Percentiles rank a stretch among this genome's conserved stretches.
Conservation (phyloP, 2,888 invertebrate species). For the Quadroppia sp. region DNA sequence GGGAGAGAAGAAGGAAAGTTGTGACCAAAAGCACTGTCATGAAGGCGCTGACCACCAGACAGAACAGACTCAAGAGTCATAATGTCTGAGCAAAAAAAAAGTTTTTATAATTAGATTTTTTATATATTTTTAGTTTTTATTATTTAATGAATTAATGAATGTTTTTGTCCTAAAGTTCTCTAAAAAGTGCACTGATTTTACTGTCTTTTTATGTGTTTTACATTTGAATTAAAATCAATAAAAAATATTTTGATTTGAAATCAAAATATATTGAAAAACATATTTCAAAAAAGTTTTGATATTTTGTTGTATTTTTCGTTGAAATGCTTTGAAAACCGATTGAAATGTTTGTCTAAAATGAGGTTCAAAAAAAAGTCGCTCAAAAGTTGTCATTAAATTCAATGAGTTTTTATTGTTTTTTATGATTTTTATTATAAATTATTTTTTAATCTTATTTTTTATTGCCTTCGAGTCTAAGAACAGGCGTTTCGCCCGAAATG, state of each 20-base stretch:
- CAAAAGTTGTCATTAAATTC: too few species aligned
- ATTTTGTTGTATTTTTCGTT: too few species aligned
- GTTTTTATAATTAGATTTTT: background rate
- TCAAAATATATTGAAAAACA: background rate
- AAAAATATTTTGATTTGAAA: background rate
- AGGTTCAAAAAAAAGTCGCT: too few species aligned
- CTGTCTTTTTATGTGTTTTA: background rate
- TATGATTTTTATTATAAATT: background rate
- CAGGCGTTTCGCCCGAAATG: background rate
- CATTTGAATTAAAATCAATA: background rate
- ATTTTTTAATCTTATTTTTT: background rate
- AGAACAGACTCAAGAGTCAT: constrained; percentile 21
- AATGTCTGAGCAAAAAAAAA: background rate
- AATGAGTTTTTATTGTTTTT: too few species aligned
- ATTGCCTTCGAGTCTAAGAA: constrained; percentile 1
- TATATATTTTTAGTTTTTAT: background rate
- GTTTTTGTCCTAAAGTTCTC: background rate
- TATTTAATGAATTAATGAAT: background rate
- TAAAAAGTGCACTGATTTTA: background rate
- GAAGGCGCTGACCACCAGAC: background rate
- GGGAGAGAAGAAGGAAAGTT: too few species aligned
- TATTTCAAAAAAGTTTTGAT: too few species aligned
- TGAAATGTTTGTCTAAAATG: too few species aligned
- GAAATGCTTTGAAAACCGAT: too few species aligned
- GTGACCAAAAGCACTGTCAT: too few species aligned